These are phyloP conservation scores for Capitulum mitella DNA, from an alignment of 2,888 invertebrate species.

Conservation along the genomic window DNA sequence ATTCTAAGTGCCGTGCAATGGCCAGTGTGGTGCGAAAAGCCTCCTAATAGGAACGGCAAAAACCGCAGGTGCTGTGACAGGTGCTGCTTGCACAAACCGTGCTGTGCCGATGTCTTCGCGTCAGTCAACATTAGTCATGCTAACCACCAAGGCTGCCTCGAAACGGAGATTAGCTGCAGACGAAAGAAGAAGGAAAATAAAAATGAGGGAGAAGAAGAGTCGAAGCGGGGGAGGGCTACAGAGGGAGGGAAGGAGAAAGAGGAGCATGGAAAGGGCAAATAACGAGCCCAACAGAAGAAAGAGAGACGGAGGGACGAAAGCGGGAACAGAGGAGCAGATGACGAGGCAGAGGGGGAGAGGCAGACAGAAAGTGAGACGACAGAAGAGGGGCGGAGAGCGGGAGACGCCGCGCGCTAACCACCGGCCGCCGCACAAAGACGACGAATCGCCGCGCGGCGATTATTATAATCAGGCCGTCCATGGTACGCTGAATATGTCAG, in stretches of 20 bases:
- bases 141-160: no score
- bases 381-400: no score
- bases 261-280: neutral
- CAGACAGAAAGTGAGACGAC: neutral
- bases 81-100: no score
- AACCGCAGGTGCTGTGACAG: no score
- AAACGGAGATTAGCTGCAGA: no score
- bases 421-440: neutral
- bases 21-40: no score
- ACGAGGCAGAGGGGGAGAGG: neutral
- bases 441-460: neutral
- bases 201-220: neutral
- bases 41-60: no score
- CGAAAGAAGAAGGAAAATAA: no score
- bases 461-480: conserved; percentile 5
- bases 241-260: no score
- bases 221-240: neutral
- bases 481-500: conserved; percentile 15
- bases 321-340: neutral
- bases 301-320: neutral
- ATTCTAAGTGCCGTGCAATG: no score
- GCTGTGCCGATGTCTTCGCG: no score
- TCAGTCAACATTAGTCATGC: no score
- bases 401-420: neutral
- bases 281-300: neutral